Base-by-base conservation (phyloP, 2,888 invertebrate species). In the Apoda limacodes region DNA sequence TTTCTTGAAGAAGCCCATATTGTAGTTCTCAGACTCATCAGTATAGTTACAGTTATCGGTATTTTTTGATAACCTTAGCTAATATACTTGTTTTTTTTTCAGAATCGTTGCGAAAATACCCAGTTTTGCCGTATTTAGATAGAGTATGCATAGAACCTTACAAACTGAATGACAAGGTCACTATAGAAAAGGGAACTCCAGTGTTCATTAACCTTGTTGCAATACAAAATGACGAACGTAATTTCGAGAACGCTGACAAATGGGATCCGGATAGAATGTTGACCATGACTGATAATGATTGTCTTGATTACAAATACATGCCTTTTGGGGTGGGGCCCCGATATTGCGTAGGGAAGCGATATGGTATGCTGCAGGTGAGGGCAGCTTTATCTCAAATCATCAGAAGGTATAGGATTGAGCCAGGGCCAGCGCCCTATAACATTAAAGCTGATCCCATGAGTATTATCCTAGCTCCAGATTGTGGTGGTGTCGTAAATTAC, bases 321-420 rank as follows among this genome's bases (percentile, higher is more conserved):
- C 68, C 74, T 1, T 72, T 74, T 29, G 72, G 74, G 4, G 71
- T 68, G 23, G 74, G 72, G 17, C 74, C 72, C 1, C 56, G 65
- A 5, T 68, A 64, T 39, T 57, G 55, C 34, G 53, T 53, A 23
- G 52, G 53, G 52, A 42, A 30, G 28, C 61, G 72, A 20, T 72
- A 70, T 42, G 72, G 71, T 1, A 42, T 66, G 52, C 56, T 70
- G 60, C 72, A 71, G 49, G 43, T 71, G 19, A 60, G 71, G 13
- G 53, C 67, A 2, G 68, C 69, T 1, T 28, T 72, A 5, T 62
- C 68, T 2, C 68, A 71, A 27, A 40, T 72, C 25, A 37, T 70
- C 3, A 37, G 43, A 25, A 58, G 56, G 11, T 72, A 54, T 42
- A 55, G 42, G 38, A 37, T 72, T 13, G 49, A 48, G 24, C 51